Evolutionary conservation across 2,113 vertebrate genomes (phyloP), one percentile per base, ranked within the genome.

Genomic region (Apodemus speciosus): DNA sequence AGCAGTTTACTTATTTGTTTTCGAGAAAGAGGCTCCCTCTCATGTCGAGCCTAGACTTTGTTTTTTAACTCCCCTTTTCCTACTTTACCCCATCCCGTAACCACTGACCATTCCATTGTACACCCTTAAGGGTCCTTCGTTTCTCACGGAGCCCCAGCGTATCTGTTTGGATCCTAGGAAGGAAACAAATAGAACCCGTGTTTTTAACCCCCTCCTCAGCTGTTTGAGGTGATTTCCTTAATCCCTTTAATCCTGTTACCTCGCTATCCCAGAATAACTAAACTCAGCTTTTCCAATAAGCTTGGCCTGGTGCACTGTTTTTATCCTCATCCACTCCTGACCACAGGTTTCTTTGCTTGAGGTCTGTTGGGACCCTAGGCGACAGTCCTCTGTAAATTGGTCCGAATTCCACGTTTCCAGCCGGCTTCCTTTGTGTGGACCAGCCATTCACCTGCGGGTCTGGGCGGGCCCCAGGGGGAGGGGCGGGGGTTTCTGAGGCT

Each of bases 171-270:
- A 91, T 92, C 89, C 80, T 92, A 89, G 60, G 80, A 92, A 92
- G 93, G 93, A 95, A 97, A 94, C 96, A 96, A 97, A 97, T 95
- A 96, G 88, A 93, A 95, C 51, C 51, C 92, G 64, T 94, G 93
- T 94, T 93, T 90, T 95, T 93, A 64, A 91, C 88, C 81, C 90
- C 90, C 91, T 95, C 85, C 84, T 95, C 94, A 94, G 92, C 92
- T 95, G 95, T 97, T 95, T 93, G 94, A 96, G 96, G 96, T 96
- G 95, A 96, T 96, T 96, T 96, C 94, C 93, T 95, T 97, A 97
- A 96, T 97, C 97, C 94, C 77, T 93, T 89, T 96, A 97, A 97
- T 97, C 96, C 96, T 96, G 96, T 97, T 96, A 96, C 96, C 79
- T 96, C 93, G 90, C 96, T 92, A 92, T 91, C 94, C 93, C 88